Base-by-base conservation (phyloP, 2,113 vertebrate genomes). In the Vombatus ursinus region DNA sequence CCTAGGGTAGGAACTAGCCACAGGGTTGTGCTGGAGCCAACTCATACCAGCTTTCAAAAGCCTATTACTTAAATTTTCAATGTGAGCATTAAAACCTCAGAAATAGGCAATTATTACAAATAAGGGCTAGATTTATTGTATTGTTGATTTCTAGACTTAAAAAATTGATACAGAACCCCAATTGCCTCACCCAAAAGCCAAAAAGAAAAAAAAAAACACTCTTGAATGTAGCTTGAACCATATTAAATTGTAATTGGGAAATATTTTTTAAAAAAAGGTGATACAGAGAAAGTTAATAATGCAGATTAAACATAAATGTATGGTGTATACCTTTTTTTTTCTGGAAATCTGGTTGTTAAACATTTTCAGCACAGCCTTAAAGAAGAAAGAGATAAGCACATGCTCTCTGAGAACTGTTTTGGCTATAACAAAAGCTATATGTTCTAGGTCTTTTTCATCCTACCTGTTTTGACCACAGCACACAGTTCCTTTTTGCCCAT, bases 371-470 rank as follows among this genome's bases (percentile, higher is more conserved):
- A 84, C n/a, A 84, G n/a, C 68, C 68, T 12, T n/a, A 84, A 31
- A 68, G 1, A 16, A 84, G 37, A 37, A 37, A 44, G 68, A 44
- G 37, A 84, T 22, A 11, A 77, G 3, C 57, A 37, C 3, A 47
- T 68, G 12, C 14, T 23, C 51, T 47, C 91, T 50, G 92, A 89
- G 26, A 93, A 95, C 3, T 11, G 16, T 52, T 37, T 96, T 92
- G 19, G 26, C 6, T 93, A 68, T 48, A 54, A 51, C 12, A 93
- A 94, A 92, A 52, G 3, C 28, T 95, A 37, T 25, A 47, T 24
- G 44, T 92, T 94, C 96, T 89, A 94, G 77, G 94, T 96, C 94
- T 68, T 53, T 37, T 9, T 90, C 3, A 96, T 94, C 94, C 68
- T 22, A 28, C 37, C 22, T 47, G 10, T 84, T 28, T 8, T 89